Evolutionary conservation across 2,113 vertebrate species (phyloP), one percentile per base, ranked within the genome.

Genomic region (Balaeniceps rex): DNA sequence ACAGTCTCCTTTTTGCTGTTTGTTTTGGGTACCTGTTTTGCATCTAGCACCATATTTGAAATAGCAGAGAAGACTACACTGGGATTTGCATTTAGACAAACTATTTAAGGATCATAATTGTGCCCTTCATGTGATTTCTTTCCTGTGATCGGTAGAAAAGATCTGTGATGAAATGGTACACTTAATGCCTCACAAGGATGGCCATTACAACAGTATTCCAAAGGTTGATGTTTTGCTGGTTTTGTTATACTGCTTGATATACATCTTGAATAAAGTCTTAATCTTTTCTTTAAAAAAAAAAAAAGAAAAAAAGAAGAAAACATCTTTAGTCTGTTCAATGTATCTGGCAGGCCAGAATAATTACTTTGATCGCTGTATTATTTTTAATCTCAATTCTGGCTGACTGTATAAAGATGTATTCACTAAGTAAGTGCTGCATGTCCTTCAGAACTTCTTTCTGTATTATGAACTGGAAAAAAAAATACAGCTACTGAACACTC

Each of bases 201-300:
- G 95, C 88, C 60, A 51, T 63, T 55, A 75, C 70, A 83, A 96
- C 91, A 96, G 93, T 97, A 97, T 98, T 98, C 97, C 96, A 97
- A 97, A 98, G 97, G 97, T 36, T 86, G 80, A 96, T 83, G 96
- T 97, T 97, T 93, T 94, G 95, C 96, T 98, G 96, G 96, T 98
- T 97, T 97, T 94, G 95, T 98, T 97, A 97, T n/a, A 94, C 97
- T 97, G 98, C 98, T 97, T 92, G 94, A 95, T 97, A 92, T 15
- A 95, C 91, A 97, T 91, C 97, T 96, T 97, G 96, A 98, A 98
- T 97, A 97, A 98, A 98, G 98, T 98, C 98, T 98, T 98, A 98
- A 98, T 84, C 72, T 97, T 98, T 98, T 98, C 81, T 97, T 98
- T 98, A 89, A 90, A 92, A 96, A 97, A 72, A 82, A 88, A 42